phyloP scores from a whole-genome alignment of 2,113 vertebrate genomes.

The Narcine bancroftii region DNA sequence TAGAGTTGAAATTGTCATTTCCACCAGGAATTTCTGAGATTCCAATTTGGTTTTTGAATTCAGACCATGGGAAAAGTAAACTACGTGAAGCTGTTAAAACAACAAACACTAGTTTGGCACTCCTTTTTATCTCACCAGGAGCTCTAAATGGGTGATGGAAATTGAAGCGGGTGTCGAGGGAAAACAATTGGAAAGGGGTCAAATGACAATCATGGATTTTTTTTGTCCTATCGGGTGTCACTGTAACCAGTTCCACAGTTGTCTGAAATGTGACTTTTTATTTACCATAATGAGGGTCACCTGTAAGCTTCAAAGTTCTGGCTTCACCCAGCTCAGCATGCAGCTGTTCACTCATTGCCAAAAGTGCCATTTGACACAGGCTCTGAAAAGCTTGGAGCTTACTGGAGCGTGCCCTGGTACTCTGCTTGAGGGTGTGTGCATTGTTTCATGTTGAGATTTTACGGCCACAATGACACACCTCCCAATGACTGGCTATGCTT shows the following conservation, averaged over 20 bases:
- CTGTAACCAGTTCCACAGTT: not conserved
- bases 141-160: not conserved
- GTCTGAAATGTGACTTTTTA: not conserved
- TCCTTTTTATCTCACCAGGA: conserved; percentile 9
- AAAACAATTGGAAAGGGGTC: conserved; percentile 21
- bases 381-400: conserved; percentile 19
- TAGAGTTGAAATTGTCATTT: not conserved
- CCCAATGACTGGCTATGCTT: not conserved
- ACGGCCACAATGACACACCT: conserved; percentile 9
- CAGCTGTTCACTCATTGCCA: conserved; percentile 4
- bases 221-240: not conserved
- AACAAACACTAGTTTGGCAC: not conserved
- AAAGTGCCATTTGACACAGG: not conserved
- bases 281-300: not conserved
- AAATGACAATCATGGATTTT: not conserved
- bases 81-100: not conserved
- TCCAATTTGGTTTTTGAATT: not conserved
- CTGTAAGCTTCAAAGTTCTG: not conserved
- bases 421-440: not conserved
- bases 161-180: not conserved
- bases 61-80: not conserved
- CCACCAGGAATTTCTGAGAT: not conserved
- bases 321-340: not conserved
- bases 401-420: not conserved
- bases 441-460: conserved; percentile 21